Conservation (phyloP, 2,888 invertebrate genomes). For the Caenorhabditis sp. region DNA sequence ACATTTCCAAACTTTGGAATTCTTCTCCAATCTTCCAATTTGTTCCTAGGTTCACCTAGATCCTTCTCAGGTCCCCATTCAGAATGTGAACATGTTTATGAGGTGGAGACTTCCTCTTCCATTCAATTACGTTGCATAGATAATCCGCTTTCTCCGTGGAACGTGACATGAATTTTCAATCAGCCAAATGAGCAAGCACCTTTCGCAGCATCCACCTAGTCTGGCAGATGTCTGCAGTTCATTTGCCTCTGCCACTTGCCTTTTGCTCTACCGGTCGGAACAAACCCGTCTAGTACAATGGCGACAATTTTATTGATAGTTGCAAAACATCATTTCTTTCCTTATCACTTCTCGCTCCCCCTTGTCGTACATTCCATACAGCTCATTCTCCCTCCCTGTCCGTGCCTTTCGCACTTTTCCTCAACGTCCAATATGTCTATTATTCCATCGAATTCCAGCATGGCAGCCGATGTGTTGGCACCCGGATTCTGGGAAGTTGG, state of each 20-base stretch:
- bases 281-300: too few relatives aligned
- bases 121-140: conserved; percentile 1
- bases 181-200: background rate
- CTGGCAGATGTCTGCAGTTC: background rate
- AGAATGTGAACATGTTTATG: conserved; percentile 1
- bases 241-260: background rate
- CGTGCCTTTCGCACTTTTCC: background rate
- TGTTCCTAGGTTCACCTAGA: too few relatives aligned
- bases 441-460: conserved; percentile 52
- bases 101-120: background rate
- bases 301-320: conserved; percentile 26
- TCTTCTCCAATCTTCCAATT: too few relatives aligned
- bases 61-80: too few relatives aligned
- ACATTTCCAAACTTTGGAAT: conserved; percentile 24
- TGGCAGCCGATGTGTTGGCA: conserved; percentile 66
- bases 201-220: too few relatives aligned
- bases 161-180: background rate
- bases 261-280: background rate
- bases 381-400: conserved; percentile 24
- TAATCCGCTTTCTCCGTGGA: background rate
- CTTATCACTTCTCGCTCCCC: conserved; percentile 21
- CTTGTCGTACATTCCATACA: conserved; percentile 30
- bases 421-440: conserved; percentile 5
- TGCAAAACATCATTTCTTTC: conserved; percentile 32
- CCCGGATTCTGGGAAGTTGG: conserved; percentile 78